Percentiles rank a stretch among this genome's conserved stretches.
Evolutionary conservation across 2,888 invertebrate genomes (phyloP).

Genomic region (Alviniconcha strummeri): DNA sequence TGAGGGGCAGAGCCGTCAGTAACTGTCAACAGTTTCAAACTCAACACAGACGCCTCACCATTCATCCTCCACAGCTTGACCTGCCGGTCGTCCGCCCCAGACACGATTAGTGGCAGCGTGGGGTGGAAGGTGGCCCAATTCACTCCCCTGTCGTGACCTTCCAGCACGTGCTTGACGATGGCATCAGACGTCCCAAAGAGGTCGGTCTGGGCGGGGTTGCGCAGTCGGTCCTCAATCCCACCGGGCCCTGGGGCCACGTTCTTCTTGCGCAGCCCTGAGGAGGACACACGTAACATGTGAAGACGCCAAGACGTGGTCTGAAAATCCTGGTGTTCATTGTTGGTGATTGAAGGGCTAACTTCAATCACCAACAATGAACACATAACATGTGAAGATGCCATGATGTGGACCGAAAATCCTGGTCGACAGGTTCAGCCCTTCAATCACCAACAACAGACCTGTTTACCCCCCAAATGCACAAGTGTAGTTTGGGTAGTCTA

Average conservation of each 20-base stretch:
- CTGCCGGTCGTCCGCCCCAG: conserved; percentile 98
- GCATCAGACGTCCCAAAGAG: conserved; percentile 91
- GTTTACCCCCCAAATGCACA: too few relatives aligned
- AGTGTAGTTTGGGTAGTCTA: too few relatives aligned
- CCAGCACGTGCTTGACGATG: conserved; percentile 76
- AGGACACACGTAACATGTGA: not conserved
- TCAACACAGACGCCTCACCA: conserved; percentile 79
- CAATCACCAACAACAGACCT: too few relatives aligned
- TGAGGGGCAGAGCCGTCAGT: too few relatives aligned
- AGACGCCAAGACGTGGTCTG: too few relatives aligned
- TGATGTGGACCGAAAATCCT: too few relatives aligned
- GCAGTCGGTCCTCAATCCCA: conserved; percentile 81
- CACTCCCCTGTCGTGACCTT: conserved; percentile 86
- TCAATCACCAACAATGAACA: too few relatives aligned
- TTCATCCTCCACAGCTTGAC: conserved; percentile 99
- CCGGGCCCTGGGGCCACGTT: conserved; percentile 97
- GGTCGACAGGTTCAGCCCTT: too few relatives aligned
- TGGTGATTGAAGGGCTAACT: too few relatives aligned
- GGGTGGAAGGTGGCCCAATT: conserved; percentile 99
- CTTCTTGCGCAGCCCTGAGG: conserved; percentile 91
- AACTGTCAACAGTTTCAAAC: too few relatives aligned
- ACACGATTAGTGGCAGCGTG: conserved; percentile 93
- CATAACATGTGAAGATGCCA: too few relatives aligned
- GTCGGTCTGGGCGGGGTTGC: conserved; percentile 77
- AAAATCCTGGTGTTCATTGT: too few relatives aligned